phyloP scores from a whole-genome alignment of 2,113 vertebrate species.

The Pungitius pungitius region DNA sequence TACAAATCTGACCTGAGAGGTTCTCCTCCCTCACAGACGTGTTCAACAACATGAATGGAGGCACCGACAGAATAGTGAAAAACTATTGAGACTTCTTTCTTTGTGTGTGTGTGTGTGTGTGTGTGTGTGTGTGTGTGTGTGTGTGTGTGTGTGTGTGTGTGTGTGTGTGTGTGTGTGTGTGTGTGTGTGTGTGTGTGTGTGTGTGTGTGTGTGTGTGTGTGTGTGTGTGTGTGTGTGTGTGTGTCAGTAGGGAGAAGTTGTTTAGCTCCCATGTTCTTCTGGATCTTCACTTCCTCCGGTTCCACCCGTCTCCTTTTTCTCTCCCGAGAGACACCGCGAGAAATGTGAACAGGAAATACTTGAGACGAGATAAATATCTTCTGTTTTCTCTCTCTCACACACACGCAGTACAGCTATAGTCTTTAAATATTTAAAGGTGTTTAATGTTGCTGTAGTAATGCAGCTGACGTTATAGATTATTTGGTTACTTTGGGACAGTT shows the following conservation, averaged over 20 bases:
- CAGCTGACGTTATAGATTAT: background rate
- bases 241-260: conserved; percentile 16
- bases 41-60: background rate
- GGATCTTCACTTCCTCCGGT: conserved; percentile 42
- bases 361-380: background rate
- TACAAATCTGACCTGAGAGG: background rate
- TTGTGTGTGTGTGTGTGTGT: too few species aligned
- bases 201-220: background rate
- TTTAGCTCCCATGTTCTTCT: conserved; percentile 37
- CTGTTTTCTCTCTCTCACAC: background rate
- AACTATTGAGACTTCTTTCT: conserved; percentile 48
- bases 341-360: conserved; percentile 72
- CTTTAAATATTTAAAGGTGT: background rate
- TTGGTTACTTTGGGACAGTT: conserved; percentile 1
- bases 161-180: conserved; percentile 5
- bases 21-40: background rate
- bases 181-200: background rate
- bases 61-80: background rate
- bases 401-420: background rate
- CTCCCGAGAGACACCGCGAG: conserved; percentile 26
- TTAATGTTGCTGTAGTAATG: background rate
- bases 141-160: conserved; percentile 8
- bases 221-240: background rate
- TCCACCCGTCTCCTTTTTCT: conserved; percentile 43
- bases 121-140: background rate